A percentile compares a stretch with the other conserved stretches of the same genome.
Conservation (phyloP, 2,797 vertebrate species). For the Chaunax sp. region DNA sequence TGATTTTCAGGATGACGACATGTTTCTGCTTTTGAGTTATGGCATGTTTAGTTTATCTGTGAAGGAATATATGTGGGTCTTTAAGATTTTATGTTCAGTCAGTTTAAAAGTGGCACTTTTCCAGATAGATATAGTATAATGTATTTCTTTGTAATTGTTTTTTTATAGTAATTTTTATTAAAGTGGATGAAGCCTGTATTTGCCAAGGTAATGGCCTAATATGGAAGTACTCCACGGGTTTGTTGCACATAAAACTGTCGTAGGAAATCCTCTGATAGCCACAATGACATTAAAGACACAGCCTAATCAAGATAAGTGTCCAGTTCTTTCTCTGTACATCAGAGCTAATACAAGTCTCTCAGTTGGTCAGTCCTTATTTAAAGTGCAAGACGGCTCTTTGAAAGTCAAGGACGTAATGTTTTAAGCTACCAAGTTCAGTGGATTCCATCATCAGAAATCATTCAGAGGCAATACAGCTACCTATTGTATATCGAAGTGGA, state of each 20-base stretch:
- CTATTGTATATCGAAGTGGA: neutral
- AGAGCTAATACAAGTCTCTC: neutral
- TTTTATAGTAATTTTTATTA: neutral
- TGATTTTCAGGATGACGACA: neutral
- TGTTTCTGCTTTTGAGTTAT: neutral
- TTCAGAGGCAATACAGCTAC: neutral
- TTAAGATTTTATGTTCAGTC: neutral
- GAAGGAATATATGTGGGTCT: neutral
- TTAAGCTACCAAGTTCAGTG: neutral
- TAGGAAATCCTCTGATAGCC: constrained; percentile 8
- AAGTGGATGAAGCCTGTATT: neutral
- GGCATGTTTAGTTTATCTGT: neutral
- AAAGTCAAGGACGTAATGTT: neutral
- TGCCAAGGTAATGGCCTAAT: neutral
- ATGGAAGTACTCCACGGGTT: constrained; percentile 2
- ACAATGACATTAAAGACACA: constrained; percentile 5
- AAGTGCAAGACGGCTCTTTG: neutral
- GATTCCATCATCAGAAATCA: neutral
- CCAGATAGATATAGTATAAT: neutral
- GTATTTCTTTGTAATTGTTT: neutral
- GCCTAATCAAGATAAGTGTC: constrained; percentile 29
- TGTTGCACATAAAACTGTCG: neutral
- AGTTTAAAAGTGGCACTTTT: neutral
- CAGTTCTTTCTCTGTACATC: constrained; percentile 7
- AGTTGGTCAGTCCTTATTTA: neutral